A percentile compares a stretch with the other conserved stretches of the same genome.
Evolutionary conservation across 2,113 vertebrate genomes (phyloP).

Genomic region (Engraulis encrasicolus): DNA sequence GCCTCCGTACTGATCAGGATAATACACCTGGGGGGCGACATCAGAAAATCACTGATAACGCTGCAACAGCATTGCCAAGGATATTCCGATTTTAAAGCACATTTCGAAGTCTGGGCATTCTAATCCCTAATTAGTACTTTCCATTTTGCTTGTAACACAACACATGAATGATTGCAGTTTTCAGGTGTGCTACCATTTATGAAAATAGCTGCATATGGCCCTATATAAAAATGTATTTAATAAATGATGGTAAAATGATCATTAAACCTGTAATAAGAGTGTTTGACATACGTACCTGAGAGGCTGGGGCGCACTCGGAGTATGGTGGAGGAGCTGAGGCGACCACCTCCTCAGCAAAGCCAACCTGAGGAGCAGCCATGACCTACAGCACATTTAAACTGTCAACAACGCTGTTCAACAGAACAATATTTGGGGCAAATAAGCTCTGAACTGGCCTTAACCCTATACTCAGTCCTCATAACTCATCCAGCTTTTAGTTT

Average conservation of each 20-base stretch:
- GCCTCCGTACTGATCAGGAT: conserved; percentile 68
- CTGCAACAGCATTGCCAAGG: too few relatives aligned
- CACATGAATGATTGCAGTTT: too few relatives aligned
- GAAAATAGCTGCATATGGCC: too few relatives aligned
- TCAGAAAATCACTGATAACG: too few relatives aligned
- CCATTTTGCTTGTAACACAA: too few relatives aligned
- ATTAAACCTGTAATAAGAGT: not conserved
- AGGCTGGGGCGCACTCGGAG: conserved; percentile 68
- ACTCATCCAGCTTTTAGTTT: not conserved
- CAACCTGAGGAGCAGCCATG: conserved; percentile 62
- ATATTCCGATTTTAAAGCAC: too few relatives aligned
- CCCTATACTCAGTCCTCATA: not conserved
- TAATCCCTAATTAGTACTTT: too few relatives aligned
- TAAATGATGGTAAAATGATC: not conserved
- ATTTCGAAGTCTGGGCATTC: too few relatives aligned
- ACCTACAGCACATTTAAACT: conserved; percentile 55
- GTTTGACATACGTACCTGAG: conserved; percentile 65
- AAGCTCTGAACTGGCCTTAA: not conserved
- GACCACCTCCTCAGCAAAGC: conserved; percentile 65
- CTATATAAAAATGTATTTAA: not conserved
- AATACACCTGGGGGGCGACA: conserved; percentile 61
- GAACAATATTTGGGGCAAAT: not conserved
- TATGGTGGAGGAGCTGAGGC: conserved; percentile 75
- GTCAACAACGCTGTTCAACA: not conserved
- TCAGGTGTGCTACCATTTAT: too few relatives aligned